phyloP scores from a whole-genome alignment of 2,113 vertebrate species.

The Ranitomeya variabilis region DNA sequence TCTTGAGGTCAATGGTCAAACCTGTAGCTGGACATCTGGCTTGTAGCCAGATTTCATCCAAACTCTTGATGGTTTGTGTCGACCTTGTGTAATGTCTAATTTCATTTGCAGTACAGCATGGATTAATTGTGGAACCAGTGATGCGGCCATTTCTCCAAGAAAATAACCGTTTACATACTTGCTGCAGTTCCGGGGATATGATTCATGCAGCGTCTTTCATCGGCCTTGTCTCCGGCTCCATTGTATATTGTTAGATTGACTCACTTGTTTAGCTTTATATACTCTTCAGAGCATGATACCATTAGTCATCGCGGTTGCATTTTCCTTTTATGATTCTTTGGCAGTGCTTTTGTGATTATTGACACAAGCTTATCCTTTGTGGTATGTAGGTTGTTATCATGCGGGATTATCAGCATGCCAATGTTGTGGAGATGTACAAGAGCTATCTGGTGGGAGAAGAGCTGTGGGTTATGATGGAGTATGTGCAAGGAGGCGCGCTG shows the following conservation, averaged over 20 bases:
- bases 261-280: not conserved
- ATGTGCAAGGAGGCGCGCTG: conserved; percentile 95
- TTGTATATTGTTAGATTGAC: not conserved
- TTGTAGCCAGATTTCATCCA: too few species aligned
- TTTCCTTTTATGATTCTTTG: not conserved
- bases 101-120: too few species aligned
- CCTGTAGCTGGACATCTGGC: too few species aligned
- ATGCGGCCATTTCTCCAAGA: not conserved
- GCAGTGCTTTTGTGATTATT: not conserved
- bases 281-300: not conserved
- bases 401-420: conserved; percentile 96
- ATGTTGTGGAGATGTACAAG: conserved; percentile 98
- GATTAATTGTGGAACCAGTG: too few species aligned
- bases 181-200: not conserved
- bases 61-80: too few species aligned
- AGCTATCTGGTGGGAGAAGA: conserved; percentile 97
- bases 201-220: not conserved
- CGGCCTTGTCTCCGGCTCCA: not conserved
- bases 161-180: not conserved
- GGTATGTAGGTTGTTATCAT: conserved; percentile 93
- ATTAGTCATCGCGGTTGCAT: not conserved
- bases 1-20: too few species aligned
- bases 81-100: too few species aligned
- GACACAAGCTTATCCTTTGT: conserved; percentile 12
- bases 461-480: conserved; percentile 99